Conservation (phyloP, 2,113 vertebrate genomes). For the Cyprinodon brontotheroides region DNA sequence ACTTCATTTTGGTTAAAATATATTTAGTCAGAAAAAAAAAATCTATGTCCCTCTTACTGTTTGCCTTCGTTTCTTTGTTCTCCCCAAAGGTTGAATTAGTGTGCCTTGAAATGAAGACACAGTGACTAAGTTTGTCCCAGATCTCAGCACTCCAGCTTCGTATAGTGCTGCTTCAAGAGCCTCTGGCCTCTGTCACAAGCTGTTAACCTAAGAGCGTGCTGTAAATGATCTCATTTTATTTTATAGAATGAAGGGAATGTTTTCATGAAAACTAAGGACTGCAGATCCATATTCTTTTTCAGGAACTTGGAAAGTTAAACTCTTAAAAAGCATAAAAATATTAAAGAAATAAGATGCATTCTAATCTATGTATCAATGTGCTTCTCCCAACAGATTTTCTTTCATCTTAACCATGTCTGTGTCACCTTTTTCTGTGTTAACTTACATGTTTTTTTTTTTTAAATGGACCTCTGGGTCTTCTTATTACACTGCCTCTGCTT, state of each 20-base stretch:
- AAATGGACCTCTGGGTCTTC: constrained; percentile 37
- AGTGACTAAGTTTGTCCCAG: constrained; percentile 65
- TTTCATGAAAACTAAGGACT: constrained; percentile 5
- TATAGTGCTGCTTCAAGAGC: constrained; percentile 40
- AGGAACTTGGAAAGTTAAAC: not conserved
- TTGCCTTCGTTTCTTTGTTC: constrained; percentile 10
- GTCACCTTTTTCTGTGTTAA: constrained; percentile 12
- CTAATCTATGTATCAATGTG: not conserved
- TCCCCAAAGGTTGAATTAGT: constrained; percentile 66
- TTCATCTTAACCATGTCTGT: constrained; percentile 34
- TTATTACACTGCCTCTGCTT: constrained; percentile 42
- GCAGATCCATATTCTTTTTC: not conserved
- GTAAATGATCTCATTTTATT: constrained; percentile 51
- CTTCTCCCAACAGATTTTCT: constrained; percentile 12
- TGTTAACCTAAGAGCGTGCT: constrained; percentile 39
- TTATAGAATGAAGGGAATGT: constrained; percentile 19
- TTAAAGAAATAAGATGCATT: not conserved
- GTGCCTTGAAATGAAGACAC: constrained; percentile 63
- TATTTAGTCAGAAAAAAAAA: not conserved
- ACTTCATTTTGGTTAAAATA: not conserved
- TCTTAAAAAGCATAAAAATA: not conserved
- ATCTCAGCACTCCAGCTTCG: constrained; percentile 57
- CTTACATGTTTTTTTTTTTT: constrained; percentile 17
- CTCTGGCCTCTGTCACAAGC: constrained; percentile 60
- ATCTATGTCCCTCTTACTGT: constrained; percentile 3